Percentiles rank a stretch among this genome's conserved stretches.
These are phyloP conservation scores for Leptodactylus fuscus DNA, from an alignment of 2,113 vertebrate species.

Conservation along the genomic window DNA sequence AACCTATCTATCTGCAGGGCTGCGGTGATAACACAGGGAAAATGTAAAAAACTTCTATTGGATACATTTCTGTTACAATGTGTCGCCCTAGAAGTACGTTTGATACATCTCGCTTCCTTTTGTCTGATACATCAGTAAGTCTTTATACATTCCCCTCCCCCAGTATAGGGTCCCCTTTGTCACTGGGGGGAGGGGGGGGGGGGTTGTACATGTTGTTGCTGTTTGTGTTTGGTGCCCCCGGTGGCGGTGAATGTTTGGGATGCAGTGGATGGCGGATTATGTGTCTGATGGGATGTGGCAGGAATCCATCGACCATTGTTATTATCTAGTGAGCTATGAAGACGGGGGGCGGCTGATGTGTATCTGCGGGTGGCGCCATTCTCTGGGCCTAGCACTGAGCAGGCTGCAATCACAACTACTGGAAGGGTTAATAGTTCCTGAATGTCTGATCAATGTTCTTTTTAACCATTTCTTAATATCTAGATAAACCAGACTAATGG, in stretches of 20 bases:
- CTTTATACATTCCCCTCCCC: too few species aligned
- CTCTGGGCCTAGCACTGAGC: not conserved
- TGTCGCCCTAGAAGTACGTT: not conserved
- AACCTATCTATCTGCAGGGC: too few species aligned
- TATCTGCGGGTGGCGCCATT: conserved; percentile 60
- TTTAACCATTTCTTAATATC: too few species aligned
- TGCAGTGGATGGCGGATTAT: conserved; percentile 63
- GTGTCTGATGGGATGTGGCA: conserved; percentile 71
- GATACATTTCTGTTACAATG: not conserved
- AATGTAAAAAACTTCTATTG: too few species aligned
- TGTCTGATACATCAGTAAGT: too few species aligned
- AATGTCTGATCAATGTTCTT: too few species aligned
- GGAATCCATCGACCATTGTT: conserved; percentile 68
- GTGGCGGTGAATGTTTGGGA: conserved; percentile 64
- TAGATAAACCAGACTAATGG: too few species aligned
- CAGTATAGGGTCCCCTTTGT: not conserved
- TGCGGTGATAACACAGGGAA: too few species aligned
- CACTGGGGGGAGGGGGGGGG: not conserved
- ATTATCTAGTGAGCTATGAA: conserved; percentile 66
- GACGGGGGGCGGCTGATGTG: conserved; percentile 60
- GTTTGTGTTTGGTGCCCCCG: conserved; percentile 65
- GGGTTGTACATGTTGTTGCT: conserved; percentile 21
- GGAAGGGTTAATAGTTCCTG: not conserved
- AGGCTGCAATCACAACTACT: not conserved
- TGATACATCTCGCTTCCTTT: not conserved